Evolutionary conservation across 2,113 vertebrate species (phyloP).

Genomic region (Chaetops frenatus): DNA sequence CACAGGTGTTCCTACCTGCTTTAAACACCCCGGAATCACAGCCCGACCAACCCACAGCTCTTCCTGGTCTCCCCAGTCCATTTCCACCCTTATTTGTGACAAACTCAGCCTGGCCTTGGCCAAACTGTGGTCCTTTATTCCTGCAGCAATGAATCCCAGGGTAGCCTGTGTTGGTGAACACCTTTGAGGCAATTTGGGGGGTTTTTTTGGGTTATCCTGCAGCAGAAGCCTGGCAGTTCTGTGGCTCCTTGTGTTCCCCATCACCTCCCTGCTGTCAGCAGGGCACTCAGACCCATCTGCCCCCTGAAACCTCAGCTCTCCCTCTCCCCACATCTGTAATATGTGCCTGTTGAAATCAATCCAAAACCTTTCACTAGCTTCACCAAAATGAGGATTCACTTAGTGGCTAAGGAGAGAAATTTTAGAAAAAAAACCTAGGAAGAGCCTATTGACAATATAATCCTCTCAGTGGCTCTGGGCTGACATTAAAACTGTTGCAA

Average conservation of each 20-base stretch:
- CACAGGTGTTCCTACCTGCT: not conserved
- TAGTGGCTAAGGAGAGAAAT: not conserved
- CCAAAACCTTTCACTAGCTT: not conserved
- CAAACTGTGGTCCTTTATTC: not conserved
- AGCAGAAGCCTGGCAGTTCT: not conserved
- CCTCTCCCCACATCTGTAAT: not conserved
- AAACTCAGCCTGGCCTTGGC: not conserved
- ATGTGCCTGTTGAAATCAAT: not conserved
- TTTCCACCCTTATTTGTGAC: not conserved
- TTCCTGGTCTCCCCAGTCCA: not conserved
- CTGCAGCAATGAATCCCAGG: not conserved
- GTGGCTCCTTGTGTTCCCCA: not conserved
- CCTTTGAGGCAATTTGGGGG: not conserved
- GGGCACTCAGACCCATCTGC: not conserved
- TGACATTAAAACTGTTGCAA: constrained; percentile 16
- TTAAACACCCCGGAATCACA: not conserved
- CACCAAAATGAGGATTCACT: not conserved
- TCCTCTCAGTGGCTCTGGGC: not conserved
- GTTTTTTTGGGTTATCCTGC: not conserved
- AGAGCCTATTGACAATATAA: constrained; percentile 1
- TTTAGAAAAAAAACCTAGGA: not conserved
- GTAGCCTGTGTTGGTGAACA: not conserved
- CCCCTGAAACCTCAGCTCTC: not conserved
- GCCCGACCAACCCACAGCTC: not conserved
- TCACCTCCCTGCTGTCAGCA: not conserved